phyloP scores from a whole-genome alignment of 2,113 vertebrate genomes.

The Eptesicus fuscus region DNA sequence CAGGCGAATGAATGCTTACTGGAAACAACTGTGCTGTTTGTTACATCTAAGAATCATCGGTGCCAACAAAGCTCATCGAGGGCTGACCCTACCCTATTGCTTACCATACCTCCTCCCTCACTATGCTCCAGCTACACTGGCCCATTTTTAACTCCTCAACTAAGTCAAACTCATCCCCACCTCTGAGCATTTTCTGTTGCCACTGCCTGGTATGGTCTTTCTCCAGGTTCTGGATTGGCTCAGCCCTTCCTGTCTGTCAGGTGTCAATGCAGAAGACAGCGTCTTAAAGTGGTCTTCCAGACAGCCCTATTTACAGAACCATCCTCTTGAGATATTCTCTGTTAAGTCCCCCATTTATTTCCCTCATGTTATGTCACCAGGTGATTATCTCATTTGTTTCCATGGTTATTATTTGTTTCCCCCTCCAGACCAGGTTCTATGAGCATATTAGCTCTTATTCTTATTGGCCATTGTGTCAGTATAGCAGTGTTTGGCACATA shows the following conservation, averaged over 20 bases:
- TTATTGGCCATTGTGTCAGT: background rate
- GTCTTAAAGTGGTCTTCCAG: background rate
- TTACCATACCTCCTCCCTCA: background rate
- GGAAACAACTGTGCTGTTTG: background rate
- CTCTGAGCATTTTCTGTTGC: background rate
- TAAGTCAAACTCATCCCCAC: background rate
- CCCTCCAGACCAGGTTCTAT: background rate
- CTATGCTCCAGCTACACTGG: background rate
- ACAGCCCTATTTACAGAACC: background rate
- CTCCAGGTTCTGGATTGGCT: background rate
- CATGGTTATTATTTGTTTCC: background rate
- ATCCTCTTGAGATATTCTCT: background rate
- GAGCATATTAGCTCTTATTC: background rate
- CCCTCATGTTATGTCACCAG: background rate
- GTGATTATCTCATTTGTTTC: background rate
- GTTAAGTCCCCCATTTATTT: background rate
- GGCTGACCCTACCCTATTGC: background rate
- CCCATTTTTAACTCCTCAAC: background rate
- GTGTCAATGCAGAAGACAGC: background rate
- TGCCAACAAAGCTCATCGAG: background rate
- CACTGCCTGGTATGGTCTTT: background rate
- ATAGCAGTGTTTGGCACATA: background rate
- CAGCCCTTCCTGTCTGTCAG: background rate
- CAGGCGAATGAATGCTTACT: background rate
- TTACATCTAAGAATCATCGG: background rate